These are phyloP conservation scores for Cygnus buccinator DNA, from an alignment of 2,113 vertebrate species.

Conservation along the genomic window DNA sequence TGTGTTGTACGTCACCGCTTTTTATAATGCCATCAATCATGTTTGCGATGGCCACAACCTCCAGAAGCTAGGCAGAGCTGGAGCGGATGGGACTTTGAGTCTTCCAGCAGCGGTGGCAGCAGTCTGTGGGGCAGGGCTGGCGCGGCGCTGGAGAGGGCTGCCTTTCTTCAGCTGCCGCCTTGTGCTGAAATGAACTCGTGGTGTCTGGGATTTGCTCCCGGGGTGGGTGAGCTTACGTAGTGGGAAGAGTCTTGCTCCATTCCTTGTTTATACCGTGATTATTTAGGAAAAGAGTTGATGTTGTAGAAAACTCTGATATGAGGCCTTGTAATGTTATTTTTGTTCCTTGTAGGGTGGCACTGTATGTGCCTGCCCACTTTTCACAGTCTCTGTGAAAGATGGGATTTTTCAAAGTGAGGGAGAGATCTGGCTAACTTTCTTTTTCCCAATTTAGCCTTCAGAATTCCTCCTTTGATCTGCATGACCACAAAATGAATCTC, in stretches of 20 bases:
- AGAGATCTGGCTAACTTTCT: not conserved
- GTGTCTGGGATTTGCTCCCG: not conserved
- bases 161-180: accelerated
- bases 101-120: not conserved
- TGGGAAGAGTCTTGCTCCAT: not conserved
- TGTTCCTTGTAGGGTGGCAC: not conserved
- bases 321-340: not conserved
- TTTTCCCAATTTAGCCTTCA: not conserved
- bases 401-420: not conserved
- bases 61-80: not conserved
- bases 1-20: not conserved
- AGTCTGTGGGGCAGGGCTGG: not conserved
- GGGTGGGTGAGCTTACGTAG: not conserved
- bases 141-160: not conserved
- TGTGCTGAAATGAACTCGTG: accelerated
- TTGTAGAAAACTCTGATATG: not conserved
- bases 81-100: not conserved
- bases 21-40: not conserved
- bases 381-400: not conserved
- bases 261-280: not conserved
- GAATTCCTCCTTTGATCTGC: not conserved
- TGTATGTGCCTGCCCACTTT: not conserved
- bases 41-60: not conserved
- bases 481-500: not conserved
- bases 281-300: not conserved